Conservation (phyloP, 2,888 invertebrate genomes). For the Andrena praecox region DNA sequence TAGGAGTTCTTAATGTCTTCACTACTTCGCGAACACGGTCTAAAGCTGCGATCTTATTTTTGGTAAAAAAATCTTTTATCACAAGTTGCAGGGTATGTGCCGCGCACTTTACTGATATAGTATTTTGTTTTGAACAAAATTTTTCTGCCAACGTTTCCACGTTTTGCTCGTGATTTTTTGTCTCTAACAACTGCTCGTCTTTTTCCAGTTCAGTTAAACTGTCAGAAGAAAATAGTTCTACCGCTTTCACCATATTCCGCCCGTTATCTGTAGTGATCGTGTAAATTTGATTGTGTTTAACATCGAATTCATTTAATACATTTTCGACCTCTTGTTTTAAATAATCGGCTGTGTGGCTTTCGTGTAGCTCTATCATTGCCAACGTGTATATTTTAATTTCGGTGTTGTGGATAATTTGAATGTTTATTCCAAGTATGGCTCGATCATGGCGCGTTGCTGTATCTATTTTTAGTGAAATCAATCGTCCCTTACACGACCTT, state of each 20-base stretch:
- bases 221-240: background rate
- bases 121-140: background rate
- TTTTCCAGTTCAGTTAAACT: background rate
- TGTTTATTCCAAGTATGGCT: no score
- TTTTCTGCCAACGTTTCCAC: background rate
- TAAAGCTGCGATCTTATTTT: background rate
- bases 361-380: no score
- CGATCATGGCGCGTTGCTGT: no score
- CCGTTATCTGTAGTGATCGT: background rate
- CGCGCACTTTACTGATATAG: background rate
- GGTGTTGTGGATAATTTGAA: no score
- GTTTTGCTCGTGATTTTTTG: no score
- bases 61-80: background rate
- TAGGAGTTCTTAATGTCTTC: background rate
- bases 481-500: no score
- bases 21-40: background rate
- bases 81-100: constrained; percentile 6
- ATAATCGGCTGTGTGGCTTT: background rate
- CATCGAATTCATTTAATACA: no score
- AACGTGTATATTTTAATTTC: no score
- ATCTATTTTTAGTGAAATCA: no score
- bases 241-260: constrained; percentile 5
- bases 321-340: background rate
- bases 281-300: background rate
- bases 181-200: background rate